Percentiles rank a stretch among this genome's conserved stretches.
phyloP scores from a whole-genome alignment of 2,113 vertebrate genomes.

The Patagioenas fasciata region DNA sequence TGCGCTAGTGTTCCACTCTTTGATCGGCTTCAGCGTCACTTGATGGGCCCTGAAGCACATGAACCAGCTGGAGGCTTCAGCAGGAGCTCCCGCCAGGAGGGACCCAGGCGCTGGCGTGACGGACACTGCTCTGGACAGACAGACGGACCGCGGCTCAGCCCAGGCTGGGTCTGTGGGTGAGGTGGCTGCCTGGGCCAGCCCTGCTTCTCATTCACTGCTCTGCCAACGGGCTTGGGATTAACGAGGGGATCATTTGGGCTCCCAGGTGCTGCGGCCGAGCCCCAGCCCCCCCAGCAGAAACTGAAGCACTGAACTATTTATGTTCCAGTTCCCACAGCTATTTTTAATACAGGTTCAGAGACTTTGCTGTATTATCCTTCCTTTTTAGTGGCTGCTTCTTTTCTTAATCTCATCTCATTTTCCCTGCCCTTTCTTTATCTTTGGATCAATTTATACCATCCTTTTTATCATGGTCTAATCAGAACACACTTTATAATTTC shows the following conservation, averaged over 20 bases:
- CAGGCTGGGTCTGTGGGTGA: background rate
- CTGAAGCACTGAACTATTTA: constrained; percentile 12
- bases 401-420: constrained; percentile 60
- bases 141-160: background rate
- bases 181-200: accelerated
- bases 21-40: background rate
- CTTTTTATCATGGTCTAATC: constrained; percentile 60
- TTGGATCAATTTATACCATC: constrained; percentile 63
- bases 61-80: background rate
- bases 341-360: constrained; percentile 50
- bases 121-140: background rate
- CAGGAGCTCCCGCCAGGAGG: accelerated
- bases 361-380: constrained; percentile 13
- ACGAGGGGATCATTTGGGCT: background rate
- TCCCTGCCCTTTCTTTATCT: constrained; percentile 63
- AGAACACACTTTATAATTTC: constrained; percentile 62
- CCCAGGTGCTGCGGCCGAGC: background rate
- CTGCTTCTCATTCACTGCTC: background rate
- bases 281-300: accelerated
- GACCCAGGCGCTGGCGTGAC: accelerated
- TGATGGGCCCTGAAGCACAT: background rate
- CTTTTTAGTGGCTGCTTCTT: constrained; percentile 18
- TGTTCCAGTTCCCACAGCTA: constrained; percentile 44
- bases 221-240: background rate
- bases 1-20: background rate